Base-by-base conservation (phyloP, 2,888 invertebrate genomes). In the Zygothrica quintamaculata region DNA sequence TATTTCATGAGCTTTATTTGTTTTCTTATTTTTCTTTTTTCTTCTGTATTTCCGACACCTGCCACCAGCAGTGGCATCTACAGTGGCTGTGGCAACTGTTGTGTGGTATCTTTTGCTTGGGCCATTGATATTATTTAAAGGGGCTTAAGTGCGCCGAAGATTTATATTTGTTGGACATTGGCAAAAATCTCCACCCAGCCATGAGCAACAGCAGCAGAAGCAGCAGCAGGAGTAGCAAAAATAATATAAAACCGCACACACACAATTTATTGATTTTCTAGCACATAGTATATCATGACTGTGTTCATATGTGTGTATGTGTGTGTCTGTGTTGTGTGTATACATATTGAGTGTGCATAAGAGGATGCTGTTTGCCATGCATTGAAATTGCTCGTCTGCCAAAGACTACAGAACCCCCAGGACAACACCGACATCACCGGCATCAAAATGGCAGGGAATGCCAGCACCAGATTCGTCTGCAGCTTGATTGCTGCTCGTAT, bases 221-320 rank as follows among this genome's bases (percentile, higher is more conserved):
- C 47, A 26, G 18, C 51, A 46, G 8, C 26, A 26, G 16, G 48
- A 52, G 37, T 43, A 64, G 55, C 47, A 60, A 72, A 65, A 70
- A 77, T 65, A 65, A 77, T 65, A 65, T 60, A 70, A 78, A 71
- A 76, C 70, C 29, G n/a, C n/a, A 9, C 29, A 29, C 29, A 75
- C 55, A 87, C 64, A 74, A 66, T 84, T 79, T 84, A 84, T 84
- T 87, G 84, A 84, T 87, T 84, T 87, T 86, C 74, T 71, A 64
- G 64, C 65, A 78, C 52, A 48, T 62, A 34, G 44, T 52, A 43
- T 33, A 60, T 73, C 44, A 56, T 59, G 39, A 31, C 36, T 42
- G 37, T 39, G 39, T 22, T 12, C 44, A 39, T 37, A 25, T 50
- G 25, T 26, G 26, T 15, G 47, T 51, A 34, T 61, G 43, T 13